Percentiles rank a stretch among this genome's conserved stretches.
Evolutionary conservation across 2,113 vertebrate genomes (phyloP).

Genomic region (Nerophis lumbriciformis): DNA sequence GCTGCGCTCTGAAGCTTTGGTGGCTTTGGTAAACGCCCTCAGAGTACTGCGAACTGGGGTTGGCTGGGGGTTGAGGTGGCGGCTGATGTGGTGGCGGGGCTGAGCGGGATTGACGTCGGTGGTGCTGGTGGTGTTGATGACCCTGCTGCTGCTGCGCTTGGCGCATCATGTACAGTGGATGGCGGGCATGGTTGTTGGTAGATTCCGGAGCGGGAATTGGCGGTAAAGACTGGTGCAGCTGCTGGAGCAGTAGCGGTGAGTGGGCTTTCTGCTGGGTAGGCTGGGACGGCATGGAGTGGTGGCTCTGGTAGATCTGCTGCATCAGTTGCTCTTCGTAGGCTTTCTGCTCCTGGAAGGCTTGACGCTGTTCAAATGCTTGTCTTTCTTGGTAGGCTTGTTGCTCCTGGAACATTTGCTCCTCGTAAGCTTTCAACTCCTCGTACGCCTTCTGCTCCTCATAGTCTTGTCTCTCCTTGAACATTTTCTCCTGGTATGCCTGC

Average conservation of each 20-base stretch:
- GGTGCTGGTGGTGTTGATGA: slow-evolving; percentile 46
- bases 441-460: slow-evolving; percentile 54
- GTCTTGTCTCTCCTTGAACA: slow-evolving; percentile 53
- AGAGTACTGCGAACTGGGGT: slow-evolving; percentile 42
- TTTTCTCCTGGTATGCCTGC: slow-evolving; percentile 55
- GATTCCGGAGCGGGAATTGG: slow-evolving; percentile 63
- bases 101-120: slow-evolving; percentile 57
- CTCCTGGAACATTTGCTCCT: slow-evolving; percentile 52
- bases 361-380: slow-evolving; percentile 46
- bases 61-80: slow-evolving; percentile 29
- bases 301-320: slow-evolving; percentile 61
- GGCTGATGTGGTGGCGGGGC: slow-evolving; percentile 59
- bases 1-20: slow-evolving; percentile 41
- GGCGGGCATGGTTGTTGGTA: slow-evolving; percentile 40
- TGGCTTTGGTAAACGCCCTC: slow-evolving; percentile 64
- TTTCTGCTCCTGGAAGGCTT: slow-evolving; percentile 52
- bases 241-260: slow-evolving; percentile 57
- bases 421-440: slow-evolving; percentile 49
- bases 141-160: slow-evolving; percentile 56
- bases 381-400: slow-evolving; percentile 48
- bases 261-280: slow-evolving; percentile 58
- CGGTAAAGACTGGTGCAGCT: slow-evolving; percentile 70
- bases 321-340: slow-evolving; percentile 36
- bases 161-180: slow-evolving; percentile 60
- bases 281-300: slow-evolving; percentile 71